Evolutionary conservation across 2,113 vertebrate species (phyloP).

Genomic region (Corythoichthys haematopterus): DNA sequence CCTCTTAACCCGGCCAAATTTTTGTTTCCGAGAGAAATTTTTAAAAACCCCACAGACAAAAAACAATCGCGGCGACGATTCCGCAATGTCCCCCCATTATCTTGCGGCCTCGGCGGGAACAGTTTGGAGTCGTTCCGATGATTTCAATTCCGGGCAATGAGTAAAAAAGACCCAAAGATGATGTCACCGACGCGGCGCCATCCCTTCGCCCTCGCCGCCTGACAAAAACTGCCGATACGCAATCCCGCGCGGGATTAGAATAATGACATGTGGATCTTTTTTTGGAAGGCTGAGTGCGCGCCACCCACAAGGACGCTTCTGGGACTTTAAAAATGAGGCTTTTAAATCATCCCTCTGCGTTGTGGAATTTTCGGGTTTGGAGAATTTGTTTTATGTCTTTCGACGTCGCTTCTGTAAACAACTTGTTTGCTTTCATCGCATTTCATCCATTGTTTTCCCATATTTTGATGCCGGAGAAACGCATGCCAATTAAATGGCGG

Average conservation of each 20-base stretch:
- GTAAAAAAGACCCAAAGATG: slow-evolving; percentile 55
- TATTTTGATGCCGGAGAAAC: background rate
- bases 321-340: background rate
- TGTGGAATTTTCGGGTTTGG: background rate
- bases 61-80: slow-evolving; percentile 13
- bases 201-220: slow-evolving; percentile 8
- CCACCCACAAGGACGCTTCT: slow-evolving; percentile 22
- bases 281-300: slow-evolving; percentile 6
- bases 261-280: slow-evolving; percentile 17
- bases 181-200: slow-evolving; percentile 50
- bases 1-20: no score
- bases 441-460: background rate
- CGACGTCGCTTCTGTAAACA: background rate
- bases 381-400: background rate
- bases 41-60: slow-evolving; percentile 38
- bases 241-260: slow-evolving; percentile 25
- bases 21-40: no score
- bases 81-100: background rate
- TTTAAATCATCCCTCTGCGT: slow-evolving; percentile 17
- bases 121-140: no score
- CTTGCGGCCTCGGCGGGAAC: background rate
- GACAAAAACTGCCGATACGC: slow-evolving; percentile 32
- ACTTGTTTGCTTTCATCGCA: background rate
- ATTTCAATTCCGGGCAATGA: background rate
- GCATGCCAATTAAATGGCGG: background rate